Base-by-base conservation (phyloP, 2,888 invertebrate genomes). In the Lithosia quadra region DNA sequence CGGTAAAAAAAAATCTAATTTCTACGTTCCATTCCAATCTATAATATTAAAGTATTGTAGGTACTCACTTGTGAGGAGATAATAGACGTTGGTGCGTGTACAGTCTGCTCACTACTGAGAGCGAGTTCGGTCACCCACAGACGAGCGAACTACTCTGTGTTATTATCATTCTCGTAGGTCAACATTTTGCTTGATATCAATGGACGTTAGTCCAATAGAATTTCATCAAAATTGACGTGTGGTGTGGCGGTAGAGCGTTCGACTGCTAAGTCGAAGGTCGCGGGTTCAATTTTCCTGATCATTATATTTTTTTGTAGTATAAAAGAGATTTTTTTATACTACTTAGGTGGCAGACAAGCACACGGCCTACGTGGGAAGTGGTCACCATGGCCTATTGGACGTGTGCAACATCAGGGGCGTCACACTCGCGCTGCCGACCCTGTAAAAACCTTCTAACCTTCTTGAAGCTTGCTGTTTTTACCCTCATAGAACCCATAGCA, bases 21-120 rank as follows among this genome's bases (percentile, higher is more conserved):
- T n/a, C n/a, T n/a, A 43, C 43, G 5, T 18, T 43, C 7, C 7
- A 18, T 5, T 15, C 15, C 10, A 36, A 4, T 15, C 13, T 15
- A 39, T 39, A 39, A 39, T 39, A 39, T 39, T 15, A 39, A 39
- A 64, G 43, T 60, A 58, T 13, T 7, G 21, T 49, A 7, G 24
- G 21, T 71, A 87, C 86, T 86, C 73, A 86, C 86, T 86, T 78
- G 77, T 81, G 76, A 71, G 69, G 55, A 28, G 75, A 85, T 86
- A 87, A 49, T 78, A 78, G 78, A 79, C 83, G 83, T 80, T 78
- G 81, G 66, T 75, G 72, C 73, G 67, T 71, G 68, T 66, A 72
- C 72, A 69, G 63, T 71, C 71, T 71, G 74, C 63, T 73, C 62
- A 68, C 74, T 63, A 78, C 80, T 74, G 80, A 69, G 81, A 76